Evolutionary conservation across 2,888 invertebrate genomes (phyloP).

Genomic region (Caenorhabditis sinica): DNA sequence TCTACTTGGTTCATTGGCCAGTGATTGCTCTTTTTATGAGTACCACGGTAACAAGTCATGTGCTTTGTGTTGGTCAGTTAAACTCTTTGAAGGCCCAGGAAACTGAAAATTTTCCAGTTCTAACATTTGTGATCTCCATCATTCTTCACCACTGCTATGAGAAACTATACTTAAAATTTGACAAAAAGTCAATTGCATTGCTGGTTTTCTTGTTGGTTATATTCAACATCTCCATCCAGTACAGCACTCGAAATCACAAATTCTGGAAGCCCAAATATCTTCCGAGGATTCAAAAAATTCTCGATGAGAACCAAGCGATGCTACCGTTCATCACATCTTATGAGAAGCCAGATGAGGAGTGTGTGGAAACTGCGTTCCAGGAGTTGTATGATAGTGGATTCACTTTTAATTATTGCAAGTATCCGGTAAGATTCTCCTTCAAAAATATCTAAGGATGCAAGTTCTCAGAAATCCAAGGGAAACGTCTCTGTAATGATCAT

Average conservation of each 20-base stretch:
- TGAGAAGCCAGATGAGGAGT: background rate
- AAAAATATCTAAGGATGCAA: no score
- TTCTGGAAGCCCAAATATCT: constrained; percentile 35
- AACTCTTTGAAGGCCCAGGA: no score
- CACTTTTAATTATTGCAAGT: constrained; percentile 15
- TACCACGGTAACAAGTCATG: background rate
- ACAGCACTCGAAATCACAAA: constrained; percentile 28
- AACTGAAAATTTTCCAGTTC: constrained; percentile 17
- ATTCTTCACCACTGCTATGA: constrained; percentile 35
- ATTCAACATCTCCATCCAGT: constrained; percentile 27
- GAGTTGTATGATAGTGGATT: constrained; percentile 8
- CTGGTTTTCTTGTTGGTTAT: constrained; percentile 19
- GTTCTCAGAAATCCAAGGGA: constrained; percentile 39
- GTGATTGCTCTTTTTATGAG: constrained; percentile 29
- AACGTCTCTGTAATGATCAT: constrained; percentile 28
- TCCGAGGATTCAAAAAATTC: constrained; percentile 19
- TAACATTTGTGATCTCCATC: constrained; percentile 29
- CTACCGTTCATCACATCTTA: constrained; percentile 9
- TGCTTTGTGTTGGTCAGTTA: constrained; percentile 16
- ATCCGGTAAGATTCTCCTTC: constrained; percentile 26
- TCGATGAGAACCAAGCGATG: constrained; percentile 9
- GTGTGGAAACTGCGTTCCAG: constrained; percentile 28
- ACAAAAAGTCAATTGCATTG: background rate
- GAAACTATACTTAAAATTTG: constrained; percentile 27
- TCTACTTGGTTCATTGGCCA: constrained; percentile 59